phyloP scores from a whole-genome alignment of 2,797 vertebrate genomes.

The Fistularia commersonii region DNA sequence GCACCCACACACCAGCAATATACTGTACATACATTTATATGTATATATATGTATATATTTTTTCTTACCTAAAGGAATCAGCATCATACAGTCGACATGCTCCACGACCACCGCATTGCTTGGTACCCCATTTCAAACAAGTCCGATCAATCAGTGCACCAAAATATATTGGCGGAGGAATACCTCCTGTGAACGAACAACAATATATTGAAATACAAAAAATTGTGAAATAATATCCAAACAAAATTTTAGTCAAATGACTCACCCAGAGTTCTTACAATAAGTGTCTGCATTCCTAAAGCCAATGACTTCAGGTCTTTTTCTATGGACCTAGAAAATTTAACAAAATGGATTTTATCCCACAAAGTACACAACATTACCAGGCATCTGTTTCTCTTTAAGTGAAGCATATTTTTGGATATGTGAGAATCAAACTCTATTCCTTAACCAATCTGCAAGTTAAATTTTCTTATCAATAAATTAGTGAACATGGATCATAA shows the following conservation, averaged over 20 bases:
- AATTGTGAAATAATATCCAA: not conserved
- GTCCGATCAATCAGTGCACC: conserved; percentile 87
- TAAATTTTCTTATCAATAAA: not conserved
- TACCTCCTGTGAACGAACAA: conserved; percentile 81
- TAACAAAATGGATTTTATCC: not conserved
- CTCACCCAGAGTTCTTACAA: conserved; percentile 89
- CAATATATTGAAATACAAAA: not conserved
- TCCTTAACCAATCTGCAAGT: too few relatives aligned
- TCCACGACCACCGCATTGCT: conserved; percentile 81
- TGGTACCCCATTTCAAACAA: conserved; percentile 88
- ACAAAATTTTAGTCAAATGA: not conserved
- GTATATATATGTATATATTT: not conserved
- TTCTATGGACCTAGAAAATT: conserved; percentile 79
- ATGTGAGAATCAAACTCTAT: too few relatives aligned
- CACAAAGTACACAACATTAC: too few relatives aligned
- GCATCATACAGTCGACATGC: conserved; percentile 85
- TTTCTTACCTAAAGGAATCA: conserved; percentile 71
- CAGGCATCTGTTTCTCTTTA: too few relatives aligned
- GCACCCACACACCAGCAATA: too few relatives aligned
- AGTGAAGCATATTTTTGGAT: too few relatives aligned
- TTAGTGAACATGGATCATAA: not conserved
- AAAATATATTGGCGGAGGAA: conserved; percentile 90
- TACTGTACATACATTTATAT: too few relatives aligned
- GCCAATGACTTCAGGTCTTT: conserved; percentile 90
- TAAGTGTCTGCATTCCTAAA: conserved; percentile 88